Evolutionary conservation across 2,113 vertebrate species (phyloP).

Genomic region (Holacanthus passer): DNA sequence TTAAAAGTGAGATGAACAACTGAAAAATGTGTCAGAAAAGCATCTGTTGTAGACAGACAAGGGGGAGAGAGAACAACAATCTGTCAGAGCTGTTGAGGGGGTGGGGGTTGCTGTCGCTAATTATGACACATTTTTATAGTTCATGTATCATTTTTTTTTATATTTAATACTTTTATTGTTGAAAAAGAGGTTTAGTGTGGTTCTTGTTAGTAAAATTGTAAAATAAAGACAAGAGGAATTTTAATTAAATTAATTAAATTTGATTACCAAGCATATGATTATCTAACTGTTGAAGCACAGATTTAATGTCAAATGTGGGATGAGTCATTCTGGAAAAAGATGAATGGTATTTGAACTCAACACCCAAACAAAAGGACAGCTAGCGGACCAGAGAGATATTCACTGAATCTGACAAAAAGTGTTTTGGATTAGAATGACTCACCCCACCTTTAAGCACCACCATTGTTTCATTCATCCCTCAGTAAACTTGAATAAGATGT

Average conservation of each 20-base stretch:
- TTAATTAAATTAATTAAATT: too few relatives aligned
- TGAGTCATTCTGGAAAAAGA: too few relatives aligned
- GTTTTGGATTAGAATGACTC: too few relatives aligned
- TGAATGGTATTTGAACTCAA: too few relatives aligned
- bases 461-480: conserved; percentile 21
- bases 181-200: background rate
- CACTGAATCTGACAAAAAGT: too few relatives aligned
- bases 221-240: background rate
- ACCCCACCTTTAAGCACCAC: too few relatives aligned
- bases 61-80: background rate
- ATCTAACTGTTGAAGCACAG: background rate
- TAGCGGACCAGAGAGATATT: too few relatives aligned
- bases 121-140: background rate
- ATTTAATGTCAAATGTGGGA: too few relatives aligned
- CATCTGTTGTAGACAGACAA: background rate
- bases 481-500: conserved; percentile 51
- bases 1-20: background rate
- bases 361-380: too few relatives aligned
- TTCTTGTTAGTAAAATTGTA: background rate
- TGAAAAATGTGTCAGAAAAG: background rate
- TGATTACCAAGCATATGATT: background rate
- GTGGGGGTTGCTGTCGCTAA: too few relatives aligned
- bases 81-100: background rate
- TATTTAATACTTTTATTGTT: background rate
- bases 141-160: background rate